Conservation (phyloP, 2,797 vertebrate genomes). For the Gallinago stenura region DNA sequence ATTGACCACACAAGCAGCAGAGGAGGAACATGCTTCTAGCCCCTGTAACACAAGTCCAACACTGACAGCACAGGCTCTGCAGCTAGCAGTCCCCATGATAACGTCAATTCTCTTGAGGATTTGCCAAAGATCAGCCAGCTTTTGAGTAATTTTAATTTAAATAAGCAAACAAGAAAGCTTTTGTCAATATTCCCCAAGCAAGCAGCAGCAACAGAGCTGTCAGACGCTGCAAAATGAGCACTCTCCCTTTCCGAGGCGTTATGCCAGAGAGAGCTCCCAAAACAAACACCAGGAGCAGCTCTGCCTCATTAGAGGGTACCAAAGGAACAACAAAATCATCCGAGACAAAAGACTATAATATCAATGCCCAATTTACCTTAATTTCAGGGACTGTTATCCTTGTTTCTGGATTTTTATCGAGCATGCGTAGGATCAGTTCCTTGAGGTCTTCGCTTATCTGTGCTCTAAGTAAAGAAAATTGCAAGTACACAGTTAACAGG, state of each 20-base stretch:
- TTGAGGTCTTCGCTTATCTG: constrained; percentile 85
- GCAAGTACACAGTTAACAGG: not conserved
- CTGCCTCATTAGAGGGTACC: not conserved
- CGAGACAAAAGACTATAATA: not conserved
- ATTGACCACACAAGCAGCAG: not conserved
- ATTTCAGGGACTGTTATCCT: constrained; percentile 93
- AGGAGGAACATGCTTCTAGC: not conserved
- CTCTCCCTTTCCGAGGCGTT: not conserved
- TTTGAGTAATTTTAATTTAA: constrained; percentile 24
- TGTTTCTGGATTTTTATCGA: constrained; percentile 93
- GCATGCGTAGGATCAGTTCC: constrained; percentile 90
- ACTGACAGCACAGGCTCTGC: not conserved
- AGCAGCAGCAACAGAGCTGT: not conserved
- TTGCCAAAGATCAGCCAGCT: not conserved
- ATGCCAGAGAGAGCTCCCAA: not conserved
- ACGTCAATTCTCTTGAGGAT: not conserved
- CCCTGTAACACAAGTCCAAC: not conserved
- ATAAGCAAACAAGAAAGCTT: constrained; percentile 19
- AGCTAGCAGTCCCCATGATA: not conserved
- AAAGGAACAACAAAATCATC: not conserved
- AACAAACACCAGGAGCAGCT: not conserved
- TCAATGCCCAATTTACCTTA: constrained; percentile 83
- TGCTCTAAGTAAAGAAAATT: constrained; percentile 75
- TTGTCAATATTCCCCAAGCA: constrained; percentile 41
- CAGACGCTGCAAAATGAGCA: not conserved